Evolutionary conservation across 2,113 vertebrate species (phyloP).

Genomic region (Plestiodon gilberti): DNA sequence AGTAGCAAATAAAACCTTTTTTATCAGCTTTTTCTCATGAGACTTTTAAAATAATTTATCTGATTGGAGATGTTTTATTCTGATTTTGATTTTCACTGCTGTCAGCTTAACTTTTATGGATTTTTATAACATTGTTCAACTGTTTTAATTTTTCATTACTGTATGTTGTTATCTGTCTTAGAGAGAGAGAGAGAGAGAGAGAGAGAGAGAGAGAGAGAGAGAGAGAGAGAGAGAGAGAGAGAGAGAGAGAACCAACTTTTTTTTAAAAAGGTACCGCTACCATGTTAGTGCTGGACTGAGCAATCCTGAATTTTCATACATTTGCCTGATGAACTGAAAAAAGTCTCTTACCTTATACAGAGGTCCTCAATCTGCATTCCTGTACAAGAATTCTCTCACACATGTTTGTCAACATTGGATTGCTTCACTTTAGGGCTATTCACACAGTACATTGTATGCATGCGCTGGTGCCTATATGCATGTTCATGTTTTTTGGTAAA

Average conservation of each 20-base stretch:
- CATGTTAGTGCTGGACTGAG: too few species aligned
- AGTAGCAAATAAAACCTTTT: too few species aligned
- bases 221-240: too few species aligned
- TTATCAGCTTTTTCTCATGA: too few species aligned
- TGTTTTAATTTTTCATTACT: neutral
- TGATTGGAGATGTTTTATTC: neutral
- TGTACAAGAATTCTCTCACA: neutral
- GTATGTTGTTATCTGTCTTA: neutral
- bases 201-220: too few species aligned
- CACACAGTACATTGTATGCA: too few species aligned
- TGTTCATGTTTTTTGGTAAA: too few species aligned
- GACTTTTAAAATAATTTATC: neutral
- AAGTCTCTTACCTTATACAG: neutral
- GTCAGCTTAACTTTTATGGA: neutral
- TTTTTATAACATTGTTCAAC: neutral
- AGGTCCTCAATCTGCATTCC: neutral
- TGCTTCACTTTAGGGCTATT: too few species aligned
- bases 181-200: too few species aligned
- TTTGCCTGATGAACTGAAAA: neutral
- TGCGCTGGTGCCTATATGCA: too few species aligned
- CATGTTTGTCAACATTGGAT: neutral
- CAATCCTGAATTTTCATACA: neutral
- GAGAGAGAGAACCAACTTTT: neutral
- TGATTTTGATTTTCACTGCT: neutral
- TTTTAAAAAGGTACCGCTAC: neutral